Conservation (phyloP, 1,140 invertebrate genomes). For the Danaus plexippus region DNA sequence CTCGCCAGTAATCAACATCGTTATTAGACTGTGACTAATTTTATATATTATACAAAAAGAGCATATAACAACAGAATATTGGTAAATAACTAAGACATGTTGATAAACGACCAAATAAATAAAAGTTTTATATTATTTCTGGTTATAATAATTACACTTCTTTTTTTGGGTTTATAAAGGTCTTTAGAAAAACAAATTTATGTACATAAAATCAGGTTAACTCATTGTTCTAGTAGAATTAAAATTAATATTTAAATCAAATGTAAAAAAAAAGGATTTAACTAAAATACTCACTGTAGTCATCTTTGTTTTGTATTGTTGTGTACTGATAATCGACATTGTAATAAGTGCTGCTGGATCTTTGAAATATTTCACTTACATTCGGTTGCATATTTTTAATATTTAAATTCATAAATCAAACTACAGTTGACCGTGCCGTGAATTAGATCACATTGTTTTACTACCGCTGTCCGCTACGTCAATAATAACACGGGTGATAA, state of each 20-base stretch:
- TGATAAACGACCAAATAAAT: background rate
- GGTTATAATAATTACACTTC: background rate
- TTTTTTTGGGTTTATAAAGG: no score
- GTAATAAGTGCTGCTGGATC: constrained; percentile 42
- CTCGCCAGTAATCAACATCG: no score
- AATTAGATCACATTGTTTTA: constrained; percentile 1
- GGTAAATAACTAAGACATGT: no score
- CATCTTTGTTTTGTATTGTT: constrained; percentile 49
- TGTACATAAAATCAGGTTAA: no score
- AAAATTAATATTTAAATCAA: no score
- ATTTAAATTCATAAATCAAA: constrained; percentile 15
- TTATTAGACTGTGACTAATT: no score
- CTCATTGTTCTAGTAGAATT: no score
- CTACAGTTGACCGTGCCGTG: no score
- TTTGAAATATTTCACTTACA: constrained; percentile 38
- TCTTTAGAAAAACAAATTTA: no score
- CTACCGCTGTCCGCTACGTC: constrained; percentile 9
- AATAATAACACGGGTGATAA: constrained; percentile 25
- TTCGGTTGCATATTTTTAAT: constrained; percentile 16
- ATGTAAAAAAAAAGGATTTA: no score
- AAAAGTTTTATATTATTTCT: constrained; percentile 6
- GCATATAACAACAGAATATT: no score
- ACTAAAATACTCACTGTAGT: constrained; percentile 35
- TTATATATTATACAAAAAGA: no score
- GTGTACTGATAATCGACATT: constrained; percentile 55